Evolutionary conservation across 2,113 vertebrate genomes (phyloP).

Genomic region (Xiphorhynchus elegans): DNA sequence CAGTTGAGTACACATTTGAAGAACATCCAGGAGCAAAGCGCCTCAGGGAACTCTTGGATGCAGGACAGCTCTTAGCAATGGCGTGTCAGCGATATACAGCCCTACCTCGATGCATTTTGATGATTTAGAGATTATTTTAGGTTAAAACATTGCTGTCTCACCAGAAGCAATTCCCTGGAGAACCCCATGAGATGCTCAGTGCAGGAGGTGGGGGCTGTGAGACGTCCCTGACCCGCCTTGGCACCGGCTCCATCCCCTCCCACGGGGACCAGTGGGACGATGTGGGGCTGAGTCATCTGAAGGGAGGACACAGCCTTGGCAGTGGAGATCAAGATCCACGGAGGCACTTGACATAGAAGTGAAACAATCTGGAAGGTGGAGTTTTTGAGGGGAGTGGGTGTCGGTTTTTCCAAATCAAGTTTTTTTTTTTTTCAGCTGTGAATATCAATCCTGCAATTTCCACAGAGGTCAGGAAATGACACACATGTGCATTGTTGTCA

Average conservation of each 20-base stretch:
- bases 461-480: slow-evolving; percentile 55
- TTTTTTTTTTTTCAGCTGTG: fast-evolving
- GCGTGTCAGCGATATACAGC: fast-evolving
- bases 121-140: background rate
- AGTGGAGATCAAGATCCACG: background rate
- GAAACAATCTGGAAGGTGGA: slow-evolving; percentile 40
- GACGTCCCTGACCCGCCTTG: fast-evolving
- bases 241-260: background rate
- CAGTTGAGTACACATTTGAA: fast-evolving
- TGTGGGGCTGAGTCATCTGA: background rate
- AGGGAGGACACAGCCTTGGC: background rate
- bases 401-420: background rate
- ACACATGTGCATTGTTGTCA: slow-evolving; percentile 59
- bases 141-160: fast-evolving
- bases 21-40: background rate
- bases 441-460: background rate
- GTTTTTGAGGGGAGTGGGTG: background rate
- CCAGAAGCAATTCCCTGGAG: background rate
- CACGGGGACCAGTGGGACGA: fast-evolving
- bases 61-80: background rate
- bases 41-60: background rate
- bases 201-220: background rate
- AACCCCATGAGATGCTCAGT: background rate
- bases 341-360: background rate
- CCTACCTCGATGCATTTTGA: background rate